These are phyloP conservation scores for Sebastes steindachneri DNA, from an alignment of 2,797 vertebrate species.

Conservation along the genomic window DNA sequence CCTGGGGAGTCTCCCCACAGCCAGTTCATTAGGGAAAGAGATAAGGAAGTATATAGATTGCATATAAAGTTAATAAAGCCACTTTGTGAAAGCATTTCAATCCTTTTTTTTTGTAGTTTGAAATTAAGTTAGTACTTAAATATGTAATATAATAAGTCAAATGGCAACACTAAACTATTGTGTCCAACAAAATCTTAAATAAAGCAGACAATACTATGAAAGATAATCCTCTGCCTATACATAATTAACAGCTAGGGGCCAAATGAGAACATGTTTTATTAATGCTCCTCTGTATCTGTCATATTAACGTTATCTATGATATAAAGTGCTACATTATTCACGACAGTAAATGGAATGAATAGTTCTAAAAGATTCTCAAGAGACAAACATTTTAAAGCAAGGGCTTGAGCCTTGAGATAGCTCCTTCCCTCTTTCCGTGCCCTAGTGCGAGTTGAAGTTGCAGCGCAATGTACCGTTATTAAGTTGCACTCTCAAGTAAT, in stretches of 20 bases:
- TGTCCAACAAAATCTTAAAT: constrained; percentile 21
- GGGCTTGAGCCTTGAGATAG: neutral
- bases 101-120: neutral
- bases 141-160: neutral
- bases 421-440: neutral
- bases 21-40: constrained; percentile 36
- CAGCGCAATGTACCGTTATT: neutral
- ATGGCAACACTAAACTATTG: neutral
- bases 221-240: constrained; percentile 55
- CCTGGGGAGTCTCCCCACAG: constrained; percentile 19
- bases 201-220: constrained; percentile 19
- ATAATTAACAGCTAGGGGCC: constrained; percentile 64
- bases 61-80: neutral
- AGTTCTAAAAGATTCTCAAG: constrained; percentile 41
- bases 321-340: constrained; percentile 69
- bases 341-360: constrained; percentile 56
- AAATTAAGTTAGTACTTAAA: neutral
- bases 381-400: constrained; percentile 22
- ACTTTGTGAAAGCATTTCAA: neutral
- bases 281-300: constrained; percentile 60
- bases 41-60: neutral
- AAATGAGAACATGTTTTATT: constrained; percentile 73
- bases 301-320: constrained; percentile 58
- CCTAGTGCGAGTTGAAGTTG: neutral
- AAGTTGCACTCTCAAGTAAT: constrained; percentile 41